Evolutionary conservation across 2,888 invertebrate species (phyloP).

Genomic region (Agonopterix subpropinquella): DNA sequence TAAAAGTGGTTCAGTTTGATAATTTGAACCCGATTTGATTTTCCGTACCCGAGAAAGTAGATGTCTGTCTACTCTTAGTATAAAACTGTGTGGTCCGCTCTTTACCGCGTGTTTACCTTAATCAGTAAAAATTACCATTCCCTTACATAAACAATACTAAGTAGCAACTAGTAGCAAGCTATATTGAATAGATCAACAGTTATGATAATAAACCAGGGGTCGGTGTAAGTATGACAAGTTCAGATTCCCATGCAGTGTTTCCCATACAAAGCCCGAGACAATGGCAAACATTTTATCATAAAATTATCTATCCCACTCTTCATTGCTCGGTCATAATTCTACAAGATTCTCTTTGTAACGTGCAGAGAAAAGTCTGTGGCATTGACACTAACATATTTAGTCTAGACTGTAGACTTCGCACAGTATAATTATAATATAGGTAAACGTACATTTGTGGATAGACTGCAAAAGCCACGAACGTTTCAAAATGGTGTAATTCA

Average conservation of each 20-base stretch:
- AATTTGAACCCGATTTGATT: too few relatives aligned
- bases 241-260: constrained; percentile 23
- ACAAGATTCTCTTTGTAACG: too few relatives aligned
- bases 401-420: too few relatives aligned
- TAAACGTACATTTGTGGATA: not conserved
- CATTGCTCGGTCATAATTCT: not conserved
- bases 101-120: not conserved
- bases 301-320: not conserved
- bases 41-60: too few relatives aligned
- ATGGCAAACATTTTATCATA: constrained; percentile 13
- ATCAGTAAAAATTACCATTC: not conserved
- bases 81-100: too few relatives aligned
- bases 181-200: constrained; percentile 8
- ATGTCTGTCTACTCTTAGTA: too few relatives aligned
- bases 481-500: too few relatives aligned
- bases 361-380: too few relatives aligned
- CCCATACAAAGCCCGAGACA: constrained; percentile 24
- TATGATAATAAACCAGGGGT: constrained; percentile 8
- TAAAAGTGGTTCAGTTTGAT: too few relatives aligned
- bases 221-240: constrained; percentile 16
- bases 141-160: not conserved
- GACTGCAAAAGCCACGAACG: not conserved
- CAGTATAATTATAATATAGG: too few relatives aligned
- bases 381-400: too few relatives aligned
- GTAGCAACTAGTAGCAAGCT: too few relatives aligned